Evolutionary conservation across 2,113 vertebrate species (phyloP).

Genomic region (Plestiodon gilberti): DNA sequence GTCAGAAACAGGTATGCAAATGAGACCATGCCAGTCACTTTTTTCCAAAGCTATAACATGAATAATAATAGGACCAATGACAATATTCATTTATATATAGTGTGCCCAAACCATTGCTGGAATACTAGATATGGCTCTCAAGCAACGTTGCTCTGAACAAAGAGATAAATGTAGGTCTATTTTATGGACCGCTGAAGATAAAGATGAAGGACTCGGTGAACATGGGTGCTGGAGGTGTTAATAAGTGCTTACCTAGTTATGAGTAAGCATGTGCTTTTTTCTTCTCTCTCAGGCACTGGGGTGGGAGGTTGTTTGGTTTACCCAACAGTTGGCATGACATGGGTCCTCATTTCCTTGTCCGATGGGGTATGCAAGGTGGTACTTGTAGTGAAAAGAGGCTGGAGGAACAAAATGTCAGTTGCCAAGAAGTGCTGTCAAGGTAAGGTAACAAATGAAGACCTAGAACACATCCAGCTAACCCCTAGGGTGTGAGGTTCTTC

Average conservation of each 20-base stretch:
- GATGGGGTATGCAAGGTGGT: neutral
- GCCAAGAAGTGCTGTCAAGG: no score
- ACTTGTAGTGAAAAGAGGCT: neutral
- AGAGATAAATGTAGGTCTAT: neutral
- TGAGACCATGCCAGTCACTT: constrained; percentile 64
- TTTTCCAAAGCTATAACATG: constrained; percentile 52
- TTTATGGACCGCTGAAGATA: neutral
- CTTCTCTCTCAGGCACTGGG: neutral
- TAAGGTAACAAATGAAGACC: neutral
- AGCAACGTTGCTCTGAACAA: neutral
- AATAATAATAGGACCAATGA: constrained; percentile 61
- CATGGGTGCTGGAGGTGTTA: neutral
- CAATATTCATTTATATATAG: constrained; percentile 44
- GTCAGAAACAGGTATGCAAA: constrained; percentile 66
- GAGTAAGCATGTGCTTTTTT: neutral
- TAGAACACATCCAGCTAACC: neutral
- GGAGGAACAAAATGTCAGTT: neutral
- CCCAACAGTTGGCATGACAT: neutral
- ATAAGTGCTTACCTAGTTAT: neutral
- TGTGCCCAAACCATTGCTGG: constrained; percentile 42
- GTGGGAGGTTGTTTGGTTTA: neutral
- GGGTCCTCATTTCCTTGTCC: neutral
- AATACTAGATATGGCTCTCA: neutral
- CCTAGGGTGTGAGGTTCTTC: neutral
- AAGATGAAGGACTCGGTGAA: neutral